Base-by-base conservation (phyloP, 2,888 invertebrate genomes). In the Nezara viridula region DNA sequence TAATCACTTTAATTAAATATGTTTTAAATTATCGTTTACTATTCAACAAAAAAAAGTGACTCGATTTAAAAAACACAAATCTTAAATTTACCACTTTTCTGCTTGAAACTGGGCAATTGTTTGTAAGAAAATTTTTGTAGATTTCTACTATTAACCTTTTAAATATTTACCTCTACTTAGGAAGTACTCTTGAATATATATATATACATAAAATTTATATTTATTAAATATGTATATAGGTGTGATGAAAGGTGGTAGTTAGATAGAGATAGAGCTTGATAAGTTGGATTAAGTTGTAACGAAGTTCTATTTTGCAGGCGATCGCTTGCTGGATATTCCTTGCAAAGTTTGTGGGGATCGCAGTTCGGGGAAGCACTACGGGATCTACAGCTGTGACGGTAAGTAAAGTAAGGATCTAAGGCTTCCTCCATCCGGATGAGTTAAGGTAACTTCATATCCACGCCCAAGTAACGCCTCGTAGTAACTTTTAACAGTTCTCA, bases 381-480 rank as follows among this genome's bases (percentile, higher is more conserved):
- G 99, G 91, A 99, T 99, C 92, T 99, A 98, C 94, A 98, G 98
- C 92, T 99, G 99, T 93, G 99, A 99, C 94, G 99, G 99, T 98
- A 94, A 95, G 94, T 92, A 77, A 40, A 77, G 19, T 12, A 37
- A 37, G 19, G 6, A 1, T 37, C 27, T 12, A n/a, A 6, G 7
- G 12, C 12, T 47, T 12, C 50, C 7, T n/a, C n/a, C n/a, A n/a
- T n/a, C n/a, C n/a, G n/a, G n/a, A 5, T 5, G 14, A 16, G 60
- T 60, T 60, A 60, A 60, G 60, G 60, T 60, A 60, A 60, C 60
- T 60, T 60, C 60, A 60, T 60, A 60, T 60, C 60, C 60, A 27
- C 24, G 16, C 21, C 21, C 2, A 14, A 47, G 12, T 47, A 40
- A 81, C 37, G 24, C 40, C 27, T 81, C 24, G 19, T 55, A 49